Evolutionary conservation across 2,797 vertebrate genomes (phyloP).

Genomic region (Linurgus olivaceus): DNA sequence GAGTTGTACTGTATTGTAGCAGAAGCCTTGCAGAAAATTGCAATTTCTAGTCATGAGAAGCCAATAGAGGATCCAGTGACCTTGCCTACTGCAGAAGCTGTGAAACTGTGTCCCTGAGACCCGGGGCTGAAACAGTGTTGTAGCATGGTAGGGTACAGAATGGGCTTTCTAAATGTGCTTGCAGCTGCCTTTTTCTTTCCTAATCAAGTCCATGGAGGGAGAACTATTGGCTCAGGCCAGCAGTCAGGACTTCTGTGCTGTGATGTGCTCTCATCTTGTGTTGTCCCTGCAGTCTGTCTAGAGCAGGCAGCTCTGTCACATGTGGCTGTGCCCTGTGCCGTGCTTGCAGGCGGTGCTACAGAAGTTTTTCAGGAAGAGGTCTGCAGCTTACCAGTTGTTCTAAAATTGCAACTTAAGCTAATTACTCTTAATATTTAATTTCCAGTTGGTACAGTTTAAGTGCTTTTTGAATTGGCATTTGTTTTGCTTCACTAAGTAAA

Average conservation of each 20-base stretch:
- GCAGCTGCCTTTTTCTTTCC: neutral
- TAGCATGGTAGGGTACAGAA: fast-evolving
- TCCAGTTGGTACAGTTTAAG: neutral
- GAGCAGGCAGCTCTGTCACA: neutral
- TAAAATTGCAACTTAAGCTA: conserved; percentile 5
- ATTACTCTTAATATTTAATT: neutral
- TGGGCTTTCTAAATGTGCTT: neutral
- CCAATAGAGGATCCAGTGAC: neutral
- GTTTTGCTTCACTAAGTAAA: neutral
- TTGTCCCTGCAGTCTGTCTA: neutral
- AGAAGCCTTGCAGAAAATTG: conserved; percentile 11
- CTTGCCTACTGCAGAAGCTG: neutral
- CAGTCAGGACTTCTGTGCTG: neutral
- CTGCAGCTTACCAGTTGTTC: neutral
- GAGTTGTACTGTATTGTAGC: neutral
- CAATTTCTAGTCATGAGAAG: neutral
- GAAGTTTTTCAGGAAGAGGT: neutral
- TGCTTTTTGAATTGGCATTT: conserved; percentile 26
- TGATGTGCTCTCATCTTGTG: neutral
- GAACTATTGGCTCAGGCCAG: neutral
- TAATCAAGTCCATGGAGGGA: neutral
- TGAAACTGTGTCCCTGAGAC: neutral
- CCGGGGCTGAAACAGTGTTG: neutral
- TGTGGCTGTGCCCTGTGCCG: fast-evolving
- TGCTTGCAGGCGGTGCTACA: fast-evolving